Evolutionary conservation across 2,113 vertebrate species (phyloP).

Genomic region (Diadophis punctatus): DNA sequence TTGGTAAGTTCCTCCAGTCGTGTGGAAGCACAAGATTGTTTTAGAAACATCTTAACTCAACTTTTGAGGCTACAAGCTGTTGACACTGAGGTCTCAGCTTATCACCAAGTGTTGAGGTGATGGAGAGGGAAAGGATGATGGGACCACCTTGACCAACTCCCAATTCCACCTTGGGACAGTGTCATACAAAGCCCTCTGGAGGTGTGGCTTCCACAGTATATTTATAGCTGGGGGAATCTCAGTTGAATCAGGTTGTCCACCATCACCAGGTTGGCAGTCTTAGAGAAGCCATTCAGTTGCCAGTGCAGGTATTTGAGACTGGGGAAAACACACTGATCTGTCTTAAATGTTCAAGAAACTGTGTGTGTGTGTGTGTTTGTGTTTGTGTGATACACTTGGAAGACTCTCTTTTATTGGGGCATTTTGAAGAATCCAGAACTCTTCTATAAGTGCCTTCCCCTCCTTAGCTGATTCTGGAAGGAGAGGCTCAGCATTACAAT

Average conservation of each 20-base stretch:
- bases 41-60: conserved; percentile 20
- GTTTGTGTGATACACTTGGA: neutral
- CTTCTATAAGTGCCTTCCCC: neutral
- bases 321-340: neutral
- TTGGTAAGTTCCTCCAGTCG: conserved; percentile 58
- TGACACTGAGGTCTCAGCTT: too few relatives aligned
- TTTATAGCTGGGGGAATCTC: neutral
- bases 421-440: neutral
- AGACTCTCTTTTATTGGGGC: neutral
- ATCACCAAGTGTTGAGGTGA: neutral
- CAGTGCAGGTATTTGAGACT: neutral
- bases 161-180: neutral
- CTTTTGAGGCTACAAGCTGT: neutral
- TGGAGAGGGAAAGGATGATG: neutral
- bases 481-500: neutral
- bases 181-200: neutral
- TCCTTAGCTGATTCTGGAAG: neutral
- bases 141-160: neutral
- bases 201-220: too few relatives aligned
- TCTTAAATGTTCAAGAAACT: neutral
- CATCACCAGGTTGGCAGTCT: neutral
- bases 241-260: neutral
- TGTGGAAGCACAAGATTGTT: conserved; percentile 47
- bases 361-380: neutral
- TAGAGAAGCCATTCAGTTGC: neutral